Conservation (phyloP, 1,140 invertebrate species). For the Potamilus streckersoni region DNA sequence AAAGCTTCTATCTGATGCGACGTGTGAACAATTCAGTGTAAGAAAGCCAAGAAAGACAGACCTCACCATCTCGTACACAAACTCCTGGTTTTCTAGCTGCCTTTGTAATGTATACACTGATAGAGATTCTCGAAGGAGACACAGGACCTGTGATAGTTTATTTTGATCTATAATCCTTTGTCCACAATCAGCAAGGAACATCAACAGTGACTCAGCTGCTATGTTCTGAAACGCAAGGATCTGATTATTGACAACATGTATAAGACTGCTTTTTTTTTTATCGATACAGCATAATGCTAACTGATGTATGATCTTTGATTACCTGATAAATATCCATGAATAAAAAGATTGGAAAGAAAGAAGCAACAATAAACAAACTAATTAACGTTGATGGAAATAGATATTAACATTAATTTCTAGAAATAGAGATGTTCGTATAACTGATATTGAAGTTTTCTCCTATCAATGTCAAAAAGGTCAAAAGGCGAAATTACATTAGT, state of each 20-base stretch:
- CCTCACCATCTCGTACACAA: slow-evolving; percentile 26
- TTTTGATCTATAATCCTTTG: background rate
- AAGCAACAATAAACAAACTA: background rate
- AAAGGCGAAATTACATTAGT: too few relatives aligned
- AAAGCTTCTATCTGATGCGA: slow-evolving; percentile 9
- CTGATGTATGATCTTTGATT: background rate
- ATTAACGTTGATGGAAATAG: too few relatives aligned
- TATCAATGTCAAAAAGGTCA: too few relatives aligned
- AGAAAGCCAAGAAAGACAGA: slow-evolving; percentile 20
- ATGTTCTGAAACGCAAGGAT: slow-evolving; percentile 16
- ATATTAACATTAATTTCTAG: too few relatives aligned
- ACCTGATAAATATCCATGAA: background rate
- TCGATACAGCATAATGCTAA: background rate
- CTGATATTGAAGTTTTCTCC: too few relatives aligned
- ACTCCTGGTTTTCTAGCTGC: slow-evolving; percentile 6
- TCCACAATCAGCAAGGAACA: slow-evolving; percentile 14
- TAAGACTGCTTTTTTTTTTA: background rate
- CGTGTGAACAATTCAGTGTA: slow-evolving; percentile 7
- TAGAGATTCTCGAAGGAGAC: slow-evolving; percentile 13
- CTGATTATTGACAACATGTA: background rate
- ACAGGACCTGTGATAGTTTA: slow-evolving; percentile 4
- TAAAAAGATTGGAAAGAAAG: background rate
- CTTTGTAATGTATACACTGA: slow-evolving; percentile 5
- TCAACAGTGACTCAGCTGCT: slow-evolving; percentile 24
- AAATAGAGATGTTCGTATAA: too few relatives aligned